A percentile compares a stretch with the other conserved stretches of the same genome.
phyloP scores from a whole-genome alignment of 1,140 invertebrate species.

The Anadara kagoshimensis region DNA sequence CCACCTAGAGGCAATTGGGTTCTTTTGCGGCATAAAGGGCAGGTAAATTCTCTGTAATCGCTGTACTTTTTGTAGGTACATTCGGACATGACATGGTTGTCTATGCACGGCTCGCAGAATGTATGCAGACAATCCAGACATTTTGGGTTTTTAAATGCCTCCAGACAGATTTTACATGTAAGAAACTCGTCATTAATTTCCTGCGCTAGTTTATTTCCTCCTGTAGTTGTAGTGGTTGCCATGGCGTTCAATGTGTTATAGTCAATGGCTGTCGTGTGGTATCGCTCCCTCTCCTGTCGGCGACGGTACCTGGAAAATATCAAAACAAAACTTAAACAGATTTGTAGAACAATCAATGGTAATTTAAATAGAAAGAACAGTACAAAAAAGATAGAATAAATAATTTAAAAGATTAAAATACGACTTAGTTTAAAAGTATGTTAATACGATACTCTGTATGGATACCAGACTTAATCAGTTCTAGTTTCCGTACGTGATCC shows the following conservation, averaged over 20 bases:
- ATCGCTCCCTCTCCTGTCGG: constrained; percentile 59
- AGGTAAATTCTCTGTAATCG: constrained; percentile 75
- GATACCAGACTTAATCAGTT: no score
- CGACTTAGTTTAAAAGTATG: no score
- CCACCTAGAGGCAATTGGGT: constrained; percentile 74
- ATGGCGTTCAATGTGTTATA: constrained; percentile 48
- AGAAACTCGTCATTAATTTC: constrained; percentile 67
- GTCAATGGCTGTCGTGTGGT: constrained; percentile 63
- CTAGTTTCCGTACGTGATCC: no score
- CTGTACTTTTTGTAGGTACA: constrained; percentile 74
- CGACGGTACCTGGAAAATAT: constrained; percentile 59
- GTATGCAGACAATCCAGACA: constrained; percentile 94
- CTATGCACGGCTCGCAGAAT: constrained; percentile 89
- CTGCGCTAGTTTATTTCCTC: constrained; percentile 62
- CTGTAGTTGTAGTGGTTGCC: constrained; percentile 38
- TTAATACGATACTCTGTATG: no score
- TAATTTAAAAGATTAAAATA: no score
- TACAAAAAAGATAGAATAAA: no score
- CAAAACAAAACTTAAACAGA: no score
- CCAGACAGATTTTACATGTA: constrained; percentile 73
- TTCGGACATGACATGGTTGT: constrained; percentile 72
- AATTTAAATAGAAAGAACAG: no score
- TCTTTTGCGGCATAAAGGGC: constrained; percentile 74
- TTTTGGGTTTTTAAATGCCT: constrained; percentile 78
- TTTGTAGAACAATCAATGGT: no score